Percentiles rank a stretch among this genome's conserved stretches.
phyloP scores from a whole-genome alignment of 1,140 invertebrate genomes.

The Scylla paramamosain region DNA sequence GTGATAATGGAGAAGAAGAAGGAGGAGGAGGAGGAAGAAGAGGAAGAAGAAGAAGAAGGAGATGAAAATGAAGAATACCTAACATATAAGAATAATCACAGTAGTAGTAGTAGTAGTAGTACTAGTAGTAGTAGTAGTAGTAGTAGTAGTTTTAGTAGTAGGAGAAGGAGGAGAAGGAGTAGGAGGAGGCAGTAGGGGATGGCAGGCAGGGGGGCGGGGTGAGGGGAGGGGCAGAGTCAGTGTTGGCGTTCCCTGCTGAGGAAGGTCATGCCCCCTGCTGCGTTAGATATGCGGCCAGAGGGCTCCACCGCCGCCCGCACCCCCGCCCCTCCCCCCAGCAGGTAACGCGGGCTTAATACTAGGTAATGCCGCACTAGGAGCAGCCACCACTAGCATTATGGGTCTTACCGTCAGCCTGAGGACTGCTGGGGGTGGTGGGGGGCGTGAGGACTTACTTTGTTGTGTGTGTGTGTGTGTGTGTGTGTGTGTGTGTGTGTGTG shows the following conservation, averaged over 20 bases:
- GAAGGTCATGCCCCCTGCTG: slow-evolving; percentile 23
- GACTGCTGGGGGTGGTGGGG: neutral
- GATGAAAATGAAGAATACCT: no score
- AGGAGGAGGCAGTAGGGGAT: neutral
- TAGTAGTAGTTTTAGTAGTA: neutral
- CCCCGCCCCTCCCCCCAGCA: neutral
- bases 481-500: no score
- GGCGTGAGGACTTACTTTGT: neutral
- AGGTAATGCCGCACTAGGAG: neutral
- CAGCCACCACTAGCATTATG: neutral
- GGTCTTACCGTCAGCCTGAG: neutral
- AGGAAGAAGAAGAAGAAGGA: no score
- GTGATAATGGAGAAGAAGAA: no score
- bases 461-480: no score
- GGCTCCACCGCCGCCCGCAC: neutral
- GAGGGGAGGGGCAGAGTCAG: neutral
- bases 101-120: slow-evolving; percentile 8
- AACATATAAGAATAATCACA: neutral
- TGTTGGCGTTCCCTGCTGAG: neutral
- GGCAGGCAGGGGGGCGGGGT: neutral
- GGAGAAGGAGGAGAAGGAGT: neutral
- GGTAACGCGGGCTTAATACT: neutral
- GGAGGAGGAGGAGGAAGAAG: no score
- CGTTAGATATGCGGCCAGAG: slow-evolving; percentile 33
- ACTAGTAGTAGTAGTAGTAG: neutral